Evolutionary conservation across 2,888 invertebrate genomes (phyloP), one percentile per base, ranked within the genome.

Genomic region (Agrochola lota): DNA sequence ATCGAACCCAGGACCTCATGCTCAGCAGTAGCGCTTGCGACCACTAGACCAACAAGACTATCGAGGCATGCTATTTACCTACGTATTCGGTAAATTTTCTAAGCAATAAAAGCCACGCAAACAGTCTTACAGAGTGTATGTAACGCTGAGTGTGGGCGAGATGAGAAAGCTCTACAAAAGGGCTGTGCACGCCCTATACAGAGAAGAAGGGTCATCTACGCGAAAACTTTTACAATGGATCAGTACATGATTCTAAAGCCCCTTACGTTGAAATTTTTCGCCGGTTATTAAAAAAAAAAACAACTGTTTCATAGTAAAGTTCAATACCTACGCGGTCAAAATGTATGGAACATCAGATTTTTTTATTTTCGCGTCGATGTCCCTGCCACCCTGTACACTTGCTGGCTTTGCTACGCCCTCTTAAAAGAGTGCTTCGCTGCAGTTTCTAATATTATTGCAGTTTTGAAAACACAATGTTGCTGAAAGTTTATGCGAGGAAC

Each of bases 151-250:
- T 66, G 81, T 64, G 40, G 35, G 52, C 49, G 64, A 74, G 62
- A 82, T 84, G 79, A 82, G 84, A 82, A 74, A 79, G 76, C 79
- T 71, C 73, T 84, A 79, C 62, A 82, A 84, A 85, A 84, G 68
- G 15, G 64, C 46, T 71, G n/a, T 57, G 67, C 49, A 63, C 30
- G 76, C 49, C 85, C 0, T 35, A 35, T 35, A 35, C 35, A 35
- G 4, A 3, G 35, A 3, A 35, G 35, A 2, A 4, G 35, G 35
- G 35, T 3, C 35, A 35, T 35, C 3, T 2, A 35, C 3, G 35
- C 35, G 35, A 35, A 35, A 35, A 35, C 35, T 35, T 2, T 35
- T 35, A 35, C 35, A 35, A 35, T 35, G 35, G 35, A 35, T 35
- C 35, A 35, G 35, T 35, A 35, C 35, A 35, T 5, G 3, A 35